Conservation (phyloP, 2,113 vertebrate species). For the Maccullochella peelii region DNA sequence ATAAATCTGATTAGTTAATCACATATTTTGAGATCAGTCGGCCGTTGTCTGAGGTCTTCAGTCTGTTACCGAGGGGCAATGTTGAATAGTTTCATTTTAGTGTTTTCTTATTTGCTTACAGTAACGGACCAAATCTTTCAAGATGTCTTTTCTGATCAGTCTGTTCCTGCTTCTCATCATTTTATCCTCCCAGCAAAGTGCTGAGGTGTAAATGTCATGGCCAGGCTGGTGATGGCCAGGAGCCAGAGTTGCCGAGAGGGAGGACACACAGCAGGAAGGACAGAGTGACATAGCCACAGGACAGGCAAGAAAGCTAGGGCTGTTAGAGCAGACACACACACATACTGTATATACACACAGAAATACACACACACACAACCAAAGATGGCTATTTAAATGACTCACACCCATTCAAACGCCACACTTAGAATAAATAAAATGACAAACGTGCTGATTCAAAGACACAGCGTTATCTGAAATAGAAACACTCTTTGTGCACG, state of each 20-base stretch:
- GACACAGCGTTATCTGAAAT: conserved; percentile 28
- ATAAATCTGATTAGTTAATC: not conserved
- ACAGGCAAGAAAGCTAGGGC: conserved; percentile 15
- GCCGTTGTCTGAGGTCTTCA: not conserved
- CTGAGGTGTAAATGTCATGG: conserved; percentile 60
- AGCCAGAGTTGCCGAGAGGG: conserved; percentile 49
- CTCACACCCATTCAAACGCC: conserved; percentile 29
- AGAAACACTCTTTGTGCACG: conserved; percentile 1
- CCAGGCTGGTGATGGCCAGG: conserved; percentile 38
- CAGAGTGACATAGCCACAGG: conserved; percentile 67
- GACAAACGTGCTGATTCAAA: conserved; percentile 46
- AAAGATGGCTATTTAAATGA: conserved; percentile 55
- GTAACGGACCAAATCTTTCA: not conserved
- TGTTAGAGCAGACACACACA: not conserved
- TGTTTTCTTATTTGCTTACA: not conserved
- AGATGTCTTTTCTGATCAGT: not conserved
- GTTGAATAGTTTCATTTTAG: not conserved
- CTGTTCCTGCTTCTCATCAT: conserved; percentile 3
- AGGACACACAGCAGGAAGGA: conserved; percentile 64
- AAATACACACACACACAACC: not conserved
- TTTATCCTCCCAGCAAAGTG: not conserved
- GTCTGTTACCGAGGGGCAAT: not conserved
- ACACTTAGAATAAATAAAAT: conserved; percentile 43
- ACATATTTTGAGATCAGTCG: not conserved
- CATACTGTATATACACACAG: not conserved